Base-by-base conservation (phyloP, 2,888 invertebrate genomes). In the Saturnia japonica region DNA sequence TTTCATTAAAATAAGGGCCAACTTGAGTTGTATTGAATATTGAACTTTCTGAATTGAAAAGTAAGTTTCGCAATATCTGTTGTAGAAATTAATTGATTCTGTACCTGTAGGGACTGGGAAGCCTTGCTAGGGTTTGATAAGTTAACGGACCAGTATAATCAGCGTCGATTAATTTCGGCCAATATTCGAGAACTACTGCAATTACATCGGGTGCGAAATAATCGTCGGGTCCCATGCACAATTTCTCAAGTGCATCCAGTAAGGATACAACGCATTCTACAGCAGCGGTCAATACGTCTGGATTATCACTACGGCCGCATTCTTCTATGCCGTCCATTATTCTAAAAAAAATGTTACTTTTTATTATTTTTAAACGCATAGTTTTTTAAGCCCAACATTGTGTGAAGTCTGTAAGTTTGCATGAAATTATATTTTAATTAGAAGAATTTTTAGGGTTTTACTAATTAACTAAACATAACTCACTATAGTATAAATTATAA, bases 261-360 rank as follows among this genome's bases (percentile, higher is more conserved):
- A 99, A 94, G 0, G 97, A 96, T 8, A 97, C 97, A 69, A 97
- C 96, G 80, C 97, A 97, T 78, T 97, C 97, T 0, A 97, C 96
- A 75, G 97, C 97, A 0, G 97, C 96, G 68, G 96, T 95, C n/a
- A 97, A 93, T 8, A 97, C 96, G 73, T 96, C 95, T 22, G 97
- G 96, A 75, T 97, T 97, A 68, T 95, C 96, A 74, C 96, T 96
- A 76, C 96, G 96, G n/a, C 98, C 97, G 73, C 98, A 97, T 90
- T 99, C 98, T 89, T 98, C 98, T 85, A 98, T 97, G 0, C 98
- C 97, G 84, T 99, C 98, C 95, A 98, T 97, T 78, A 98, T 96
- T 80, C 98, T 94, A 72, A 0, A 70, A 14, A 57, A 25, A 25
- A 28, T 60, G 19, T 19, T 47, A 47, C 6, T 1, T 19, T 19